Base-by-base conservation (phyloP, 1,140 invertebrate species). In the Danaus melanippus region DNA sequence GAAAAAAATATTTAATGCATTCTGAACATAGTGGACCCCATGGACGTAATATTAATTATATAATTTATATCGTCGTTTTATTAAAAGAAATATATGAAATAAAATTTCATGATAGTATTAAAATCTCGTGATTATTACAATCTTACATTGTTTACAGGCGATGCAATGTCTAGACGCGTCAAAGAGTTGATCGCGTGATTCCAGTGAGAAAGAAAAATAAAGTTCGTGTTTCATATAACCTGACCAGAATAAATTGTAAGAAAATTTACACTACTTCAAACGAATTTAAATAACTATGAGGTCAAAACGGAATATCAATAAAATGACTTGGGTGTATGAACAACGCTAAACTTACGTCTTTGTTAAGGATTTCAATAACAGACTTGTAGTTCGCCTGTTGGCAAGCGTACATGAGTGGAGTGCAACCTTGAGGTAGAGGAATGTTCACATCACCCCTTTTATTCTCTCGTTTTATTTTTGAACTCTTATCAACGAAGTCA, bases 351-450 rank as follows among this genome's bases (percentile, higher is more conserved):
- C 86, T 87, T 73, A 88, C 85, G 56, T 87, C 85, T 66, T 82
- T 87, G 51, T 86, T 87, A 64, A 88, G 77, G 46, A 76, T 78
- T 42, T 88, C 87, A 51, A 84, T 76, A 53, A 87, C 83, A 12
- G 79, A 71, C 61, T 79, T 86, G 68, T 88, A 87, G 69, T 88
- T 86, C 3, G 82, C 90, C 78, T 95, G 94, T 85, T 96, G 95
- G 74, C 95, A 96, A 65, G 95, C 95, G 84, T 96, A 94, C 95
- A 97, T 96, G 70, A 97, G 90, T 51, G 92, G 91, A 50, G 94
- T 94, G 71, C 89, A 90, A 64, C 90, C 90, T 62, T 89, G 88
- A 56, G 85, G 85, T 60, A 90, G 74, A 61, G 78, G 73, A 39
- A 74, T 68, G 58, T 65, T 78, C 58, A 72, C 81, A 76, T 80